Base-by-base conservation (phyloP, 1,140 invertebrate genomes). In the fruit fly (Drosophila melanogaster) region DNA sequence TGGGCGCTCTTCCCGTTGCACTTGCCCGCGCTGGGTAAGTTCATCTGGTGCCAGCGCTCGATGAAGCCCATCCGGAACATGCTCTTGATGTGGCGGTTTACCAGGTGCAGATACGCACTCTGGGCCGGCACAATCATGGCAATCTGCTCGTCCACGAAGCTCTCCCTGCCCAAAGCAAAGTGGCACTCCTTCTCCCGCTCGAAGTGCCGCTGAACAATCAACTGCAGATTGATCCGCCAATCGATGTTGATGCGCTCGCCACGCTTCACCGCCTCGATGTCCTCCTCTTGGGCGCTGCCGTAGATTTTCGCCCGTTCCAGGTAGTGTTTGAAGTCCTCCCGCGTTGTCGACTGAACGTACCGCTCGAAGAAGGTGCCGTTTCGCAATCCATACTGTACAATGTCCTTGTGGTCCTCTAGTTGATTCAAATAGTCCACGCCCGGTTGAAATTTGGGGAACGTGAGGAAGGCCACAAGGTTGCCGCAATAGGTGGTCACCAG, bases 401-500 rank as follows among this genome's bases (percentile, higher is more conserved):
- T 93, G 1, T 93, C 92, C 43, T 93, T 93, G 50, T 95, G 94
- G 0, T 92, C 92, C 15, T 97, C 73, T 1, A 98, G 87, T 79
- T 97, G 96, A 7, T 95, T 93, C 0, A 98, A 90, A 0, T 94
- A 96, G 5, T 96, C 95, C 1, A 98, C 95, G 0, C 96, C 94
- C 6, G 94, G 94, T 83, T 97, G 95, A 83, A 97, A 96, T 91
- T 96, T 96, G 0, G 97, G 97, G 90, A 98, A 98, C 0, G 98
- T 98, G 8, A 99, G 93, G 89, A 98, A 98, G 4, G 98, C 98
- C 0, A 98, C 97, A 24, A 99, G 93, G 92, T 97, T 98, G 6
- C 97, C 97, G 40, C 96, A 97, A 92, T 98, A 99, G 0, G 97
- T 98, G 3, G 98, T 98, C 0, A 98, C 96, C 0, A 98, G 93